These are phyloP conservation scores for crab-eating macaque (Macaca fascicularis) DNA, from an alignment of 2,113 vertebrate genomes.

Conservation along the genomic window DNA sequence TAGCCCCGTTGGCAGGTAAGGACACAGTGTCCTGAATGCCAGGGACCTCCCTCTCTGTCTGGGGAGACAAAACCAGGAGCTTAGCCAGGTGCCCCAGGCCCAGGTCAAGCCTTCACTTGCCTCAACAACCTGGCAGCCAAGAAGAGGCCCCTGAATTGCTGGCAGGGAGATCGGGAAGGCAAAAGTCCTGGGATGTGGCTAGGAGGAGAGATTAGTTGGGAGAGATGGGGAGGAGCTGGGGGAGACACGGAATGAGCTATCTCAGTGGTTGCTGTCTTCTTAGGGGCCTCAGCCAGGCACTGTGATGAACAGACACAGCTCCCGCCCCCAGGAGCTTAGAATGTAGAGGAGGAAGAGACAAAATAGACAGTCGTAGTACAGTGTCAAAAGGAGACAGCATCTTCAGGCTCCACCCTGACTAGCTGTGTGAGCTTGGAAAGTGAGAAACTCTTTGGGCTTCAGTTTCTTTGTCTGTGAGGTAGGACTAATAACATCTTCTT, in stretches of 20 bases:
- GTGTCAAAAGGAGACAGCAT: background rate
- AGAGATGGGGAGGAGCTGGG: background rate
- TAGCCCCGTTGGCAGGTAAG: constrained; percentile 56
- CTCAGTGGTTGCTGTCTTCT: background rate
- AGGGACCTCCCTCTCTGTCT: constrained; percentile 70
- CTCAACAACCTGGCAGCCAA: constrained; percentile 40
- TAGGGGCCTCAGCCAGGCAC: background rate
- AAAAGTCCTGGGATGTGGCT: background rate
- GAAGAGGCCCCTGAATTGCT: background rate
- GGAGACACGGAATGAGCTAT: background rate
- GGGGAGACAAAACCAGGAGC: constrained; percentile 53
- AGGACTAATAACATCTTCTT: background rate
- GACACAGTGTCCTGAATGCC: constrained; percentile 36
- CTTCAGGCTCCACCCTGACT: background rate
- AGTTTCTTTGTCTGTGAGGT: background rate
- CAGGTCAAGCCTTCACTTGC: constrained; percentile 66
- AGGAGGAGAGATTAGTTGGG: background rate
- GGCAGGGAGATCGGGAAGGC: constrained; percentile 13
- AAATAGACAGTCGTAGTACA: background rate
- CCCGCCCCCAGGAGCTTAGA: background rate
- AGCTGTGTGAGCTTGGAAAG: background rate
- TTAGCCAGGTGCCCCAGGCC: constrained; percentile 57
- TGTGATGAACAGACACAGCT: background rate
- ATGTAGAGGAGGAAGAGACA: background rate
- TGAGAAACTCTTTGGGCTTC: background rate